These are phyloP conservation scores for Pseudomyrmex sp. DNA, from an alignment of 1,140 invertebrate genomes.

Conservation along the genomic window DNA sequence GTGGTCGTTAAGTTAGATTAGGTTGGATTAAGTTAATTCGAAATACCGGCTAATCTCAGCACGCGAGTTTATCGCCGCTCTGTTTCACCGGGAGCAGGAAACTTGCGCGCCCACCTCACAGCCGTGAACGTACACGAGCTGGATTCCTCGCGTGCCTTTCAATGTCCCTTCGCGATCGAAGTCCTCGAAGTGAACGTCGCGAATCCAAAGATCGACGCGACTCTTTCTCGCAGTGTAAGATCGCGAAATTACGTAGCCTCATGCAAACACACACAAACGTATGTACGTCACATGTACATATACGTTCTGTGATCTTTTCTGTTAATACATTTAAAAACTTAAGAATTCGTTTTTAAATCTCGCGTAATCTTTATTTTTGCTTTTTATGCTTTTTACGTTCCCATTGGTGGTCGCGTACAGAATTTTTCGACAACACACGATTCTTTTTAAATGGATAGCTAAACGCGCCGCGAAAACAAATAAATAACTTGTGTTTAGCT, in stretches of 20 bases:
- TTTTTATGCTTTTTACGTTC: no score
- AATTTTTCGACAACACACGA: neutral
- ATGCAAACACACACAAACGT: no score
- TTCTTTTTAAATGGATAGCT: conserved; percentile 31
- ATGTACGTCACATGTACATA: no score
- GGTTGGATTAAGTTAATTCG: conserved; percentile 25
- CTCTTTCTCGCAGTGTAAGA: neutral
- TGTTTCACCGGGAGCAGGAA: conserved; percentile 56
- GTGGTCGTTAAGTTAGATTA: conserved; percentile 24
- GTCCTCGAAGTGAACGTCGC: conserved; percentile 31
- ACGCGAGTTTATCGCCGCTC: conserved; percentile 55
- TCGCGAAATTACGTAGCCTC: neutral
- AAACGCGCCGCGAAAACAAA: neutral
- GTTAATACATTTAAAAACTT: no score
- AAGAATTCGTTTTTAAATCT: no score
- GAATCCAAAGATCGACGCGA: neutral
- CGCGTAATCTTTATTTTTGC: no score
- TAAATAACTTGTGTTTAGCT: neutral
- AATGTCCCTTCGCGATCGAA: conserved; percentile 54
- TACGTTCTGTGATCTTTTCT: no score
- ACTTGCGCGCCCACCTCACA: conserved; percentile 31
- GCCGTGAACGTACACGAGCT: conserved; percentile 38
- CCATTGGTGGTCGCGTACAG: neutral
- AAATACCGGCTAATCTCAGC: conserved; percentile 58
- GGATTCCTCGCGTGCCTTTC: conserved; percentile 60